Evolutionary conservation across 2,888 invertebrate species (phyloP).

Genomic region (Malthinus seriepunctatus): DNA sequence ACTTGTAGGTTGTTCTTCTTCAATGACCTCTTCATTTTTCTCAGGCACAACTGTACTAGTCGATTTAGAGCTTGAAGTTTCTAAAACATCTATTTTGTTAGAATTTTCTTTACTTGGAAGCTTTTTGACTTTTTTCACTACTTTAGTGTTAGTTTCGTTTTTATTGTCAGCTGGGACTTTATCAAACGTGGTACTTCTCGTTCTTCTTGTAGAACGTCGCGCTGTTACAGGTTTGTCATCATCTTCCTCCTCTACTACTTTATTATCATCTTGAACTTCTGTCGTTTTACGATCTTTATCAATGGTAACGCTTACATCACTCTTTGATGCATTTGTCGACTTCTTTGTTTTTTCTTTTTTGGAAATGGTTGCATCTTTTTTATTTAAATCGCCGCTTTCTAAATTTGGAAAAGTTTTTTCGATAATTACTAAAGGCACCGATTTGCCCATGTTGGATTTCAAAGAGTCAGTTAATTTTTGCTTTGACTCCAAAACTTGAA

Average conservation of each 20-base stretch:
- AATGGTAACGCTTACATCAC: too few species aligned
- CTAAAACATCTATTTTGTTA: not conserved
- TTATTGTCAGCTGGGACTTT: not conserved
- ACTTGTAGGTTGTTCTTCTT: not conserved
- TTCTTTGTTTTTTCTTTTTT: too few species aligned
- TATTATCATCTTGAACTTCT: not conserved
- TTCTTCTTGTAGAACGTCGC: conserved; percentile 12
- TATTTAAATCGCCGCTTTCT: too few species aligned
- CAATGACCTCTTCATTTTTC: not conserved
- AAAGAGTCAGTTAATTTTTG: not conserved
- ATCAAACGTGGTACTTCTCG: conserved; percentile 10
- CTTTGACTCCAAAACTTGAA: not conserved
- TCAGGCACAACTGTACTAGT: too few species aligned
- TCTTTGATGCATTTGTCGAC: too few species aligned
- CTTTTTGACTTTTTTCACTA: not conserved
- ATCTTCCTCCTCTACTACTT: not conserved
- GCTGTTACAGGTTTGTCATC: not conserved
- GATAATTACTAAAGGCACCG: not conserved
- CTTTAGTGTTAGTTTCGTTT: not conserved
- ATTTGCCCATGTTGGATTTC: not conserved
- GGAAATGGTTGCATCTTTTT: too few species aligned
- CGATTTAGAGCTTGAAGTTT: too few species aligned
- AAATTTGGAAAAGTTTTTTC: not conserved
- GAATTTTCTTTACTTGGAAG: not conserved
- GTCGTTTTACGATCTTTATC: too few species aligned